Conservation (phyloP, 2,113 vertebrate species). For the Cygnus atratus region DNA sequence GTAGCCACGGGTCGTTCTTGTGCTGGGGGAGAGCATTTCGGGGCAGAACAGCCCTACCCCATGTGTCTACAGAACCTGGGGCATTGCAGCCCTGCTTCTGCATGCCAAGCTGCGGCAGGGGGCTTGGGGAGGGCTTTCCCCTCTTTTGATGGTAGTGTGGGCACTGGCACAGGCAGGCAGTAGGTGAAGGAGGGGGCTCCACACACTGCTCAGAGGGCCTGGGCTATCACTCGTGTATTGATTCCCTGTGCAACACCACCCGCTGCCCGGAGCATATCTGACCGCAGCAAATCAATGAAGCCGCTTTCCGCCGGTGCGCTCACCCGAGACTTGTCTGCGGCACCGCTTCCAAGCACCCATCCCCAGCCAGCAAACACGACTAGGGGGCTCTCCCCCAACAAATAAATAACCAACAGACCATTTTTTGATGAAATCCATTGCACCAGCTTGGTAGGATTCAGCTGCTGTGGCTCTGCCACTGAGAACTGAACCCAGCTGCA, state of each 20-base stretch:
- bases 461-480: neutral
- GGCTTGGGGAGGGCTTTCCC: neutral
- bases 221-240: neutral
- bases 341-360: neutral
- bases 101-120: neutral
- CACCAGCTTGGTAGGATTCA: neutral
- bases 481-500: neutral
- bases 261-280: neutral
- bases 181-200: neutral
- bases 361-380: neutral
- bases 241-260: accelerated
- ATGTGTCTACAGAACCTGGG: accelerated
- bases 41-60: neutral
- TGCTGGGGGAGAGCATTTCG: accelerated
- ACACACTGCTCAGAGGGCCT: neutral
- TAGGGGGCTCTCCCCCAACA: neutral
- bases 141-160: neutral
- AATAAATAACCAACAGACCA: accelerated
- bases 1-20: too few relatives aligned
- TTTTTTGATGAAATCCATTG: neutral
- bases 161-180: neutral
- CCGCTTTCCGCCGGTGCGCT: accelerated
- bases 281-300: neutral
- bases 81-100: neutral
- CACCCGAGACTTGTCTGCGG: neutral